Base-by-base conservation (phyloP, 2,797 vertebrate species). In the Somateria mollissima region DNA sequence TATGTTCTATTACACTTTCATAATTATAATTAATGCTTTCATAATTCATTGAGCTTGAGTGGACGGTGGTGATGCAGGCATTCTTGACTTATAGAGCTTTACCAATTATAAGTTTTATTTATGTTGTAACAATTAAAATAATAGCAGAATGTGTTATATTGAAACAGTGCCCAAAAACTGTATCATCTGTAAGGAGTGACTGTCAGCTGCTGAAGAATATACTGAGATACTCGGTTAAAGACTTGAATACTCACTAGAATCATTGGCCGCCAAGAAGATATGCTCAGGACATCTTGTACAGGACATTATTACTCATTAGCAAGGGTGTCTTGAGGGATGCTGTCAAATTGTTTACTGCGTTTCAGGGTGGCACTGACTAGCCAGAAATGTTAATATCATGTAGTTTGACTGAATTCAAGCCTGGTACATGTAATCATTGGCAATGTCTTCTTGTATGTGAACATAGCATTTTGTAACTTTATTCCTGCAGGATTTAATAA, bases 1-100 rank as follows among this genome's bases (percentile, higher is more conserved):
- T 76, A 60, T 22, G 5, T 79, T 79, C 76, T 79, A 27, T 83
- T 79, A 65, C 0, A 11, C 67, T 83, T 86, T 76, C 41, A 19
- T 81, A 66, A 87, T 82, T 24, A 76, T 80, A 92, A 92, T 86
- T 85, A 60, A 15, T 78, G 60, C 45, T 82, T 71, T 84, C 58
- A 72, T 20, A 69, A 83, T 72, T 91, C 84, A 70, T 79, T 13
- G 17, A 32, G 24, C 80, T 75, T 86, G 69, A 86, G 37, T 41
- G 11, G 69, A 47, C 80, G 86, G 45, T 60, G 76, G 51, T 92
- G 88, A 69, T 43, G 57, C 45, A 73, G 18, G 51, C 51, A 45
- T 88, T 90, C 30, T 28, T 86, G 73, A 69, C 13, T 86, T 16
- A 14, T 2, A 56, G 36, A 75, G 36, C 47, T 74, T 82, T 76